phyloP scores from a whole-genome alignment of 2,888 invertebrate genomes.

The Epinotia brunnichana region DNA sequence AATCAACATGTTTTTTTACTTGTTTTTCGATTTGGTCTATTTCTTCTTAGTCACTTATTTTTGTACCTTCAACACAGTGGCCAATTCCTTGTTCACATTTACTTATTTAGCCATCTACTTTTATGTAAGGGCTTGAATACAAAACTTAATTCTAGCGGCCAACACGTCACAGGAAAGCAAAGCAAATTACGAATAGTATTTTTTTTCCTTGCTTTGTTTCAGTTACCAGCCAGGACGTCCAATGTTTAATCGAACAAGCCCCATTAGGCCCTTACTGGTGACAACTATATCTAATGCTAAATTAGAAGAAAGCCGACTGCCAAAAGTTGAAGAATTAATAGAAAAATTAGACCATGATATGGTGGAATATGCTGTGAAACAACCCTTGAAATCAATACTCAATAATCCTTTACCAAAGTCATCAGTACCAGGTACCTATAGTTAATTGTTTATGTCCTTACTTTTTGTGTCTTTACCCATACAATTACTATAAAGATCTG shows the following conservation, averaged over 20 bases:
- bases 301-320: conserved; percentile 71
- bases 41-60: not conserved
- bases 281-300: conserved; percentile 74
- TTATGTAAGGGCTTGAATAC: not conserved
- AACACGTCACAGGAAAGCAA: not conserved
- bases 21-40: not conserved
- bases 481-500: too few species aligned
- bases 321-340: conserved; percentile 77
- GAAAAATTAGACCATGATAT: conserved; percentile 77
- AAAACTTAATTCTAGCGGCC: not conserved
- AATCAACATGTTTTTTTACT: conserved; percentile 6
- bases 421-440: conserved; percentile 61
- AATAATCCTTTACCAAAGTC: conserved; percentile 74
- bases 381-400: conserved; percentile 79
- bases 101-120: not conserved
- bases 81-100: not conserved
- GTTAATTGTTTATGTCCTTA: not conserved
- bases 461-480: not conserved
- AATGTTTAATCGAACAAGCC: conserved; percentile 70
- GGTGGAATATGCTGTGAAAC: conserved; percentile 71
- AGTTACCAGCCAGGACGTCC: conserved; percentile 72
- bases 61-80: not conserved
- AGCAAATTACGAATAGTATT: not conserved
- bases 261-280: conserved; percentile 69
- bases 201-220: conserved; percentile 40